phyloP scores from a whole-genome alignment of 2,113 vertebrate genomes.

The Rattus norvegicus region GRCr8 NC_086023.1:142998001-142998500 shows the following conservation, averaged over 20 bases:
- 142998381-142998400: neutral
- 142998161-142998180: constrained; percentile 13
- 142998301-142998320: neutral
- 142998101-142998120: constrained; percentile 32
- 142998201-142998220: neutral
- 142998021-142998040: constrained; percentile 33
- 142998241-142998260: neutral
- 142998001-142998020: neutral
- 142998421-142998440: neutral
- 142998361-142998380: neutral
- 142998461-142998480: neutral
- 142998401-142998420: neutral
- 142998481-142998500: neutral
- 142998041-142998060: neutral
- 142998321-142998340: neutral
- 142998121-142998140: neutral
- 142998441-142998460: neutral
- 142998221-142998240: neutral
- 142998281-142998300: neutral
- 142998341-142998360: neutral
- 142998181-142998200: constrained; percentile 4
- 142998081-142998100: constrained; percentile 16
- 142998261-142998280: neutral
- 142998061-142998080: neutral
- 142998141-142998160: neutral